Percentiles rank a stretch among this genome's conserved stretches.
These are phyloP conservation scores for Melanotaenia maccullochi DNA, from an alignment of 2,797 vertebrate genomes.

Conservation along the genomic window DNA sequence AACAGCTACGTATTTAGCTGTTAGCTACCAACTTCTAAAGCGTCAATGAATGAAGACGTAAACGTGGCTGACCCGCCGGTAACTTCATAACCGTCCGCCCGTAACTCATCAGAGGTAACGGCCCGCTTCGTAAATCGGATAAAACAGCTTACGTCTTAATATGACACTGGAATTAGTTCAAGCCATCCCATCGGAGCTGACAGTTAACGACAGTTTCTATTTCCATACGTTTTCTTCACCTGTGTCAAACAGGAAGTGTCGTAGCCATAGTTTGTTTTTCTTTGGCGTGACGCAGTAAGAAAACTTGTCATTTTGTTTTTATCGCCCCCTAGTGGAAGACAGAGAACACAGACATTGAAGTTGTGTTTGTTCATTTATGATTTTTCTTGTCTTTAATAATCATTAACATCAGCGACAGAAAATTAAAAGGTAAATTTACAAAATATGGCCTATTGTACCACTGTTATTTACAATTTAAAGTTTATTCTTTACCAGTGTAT, in stretches of 20 bases:
- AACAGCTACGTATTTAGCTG: not conserved
- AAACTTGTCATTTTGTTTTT: fast-evolving
- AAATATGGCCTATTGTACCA: too few species aligned
- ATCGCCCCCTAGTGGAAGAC: constrained; percentile 21
- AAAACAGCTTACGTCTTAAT: constrained; percentile 33
- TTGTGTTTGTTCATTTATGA: not conserved
- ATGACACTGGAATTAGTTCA: not conserved
- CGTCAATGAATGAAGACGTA: constrained; percentile 41
- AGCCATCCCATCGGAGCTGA: constrained; percentile 38
- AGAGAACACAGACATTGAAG: not conserved
- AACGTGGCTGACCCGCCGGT: constrained; percentile 24
- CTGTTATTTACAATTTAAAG: too few species aligned
- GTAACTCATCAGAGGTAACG: not conserved
- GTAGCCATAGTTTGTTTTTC: not conserved
- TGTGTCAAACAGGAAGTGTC: constrained; percentile 40
- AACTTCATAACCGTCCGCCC: not conserved
- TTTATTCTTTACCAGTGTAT: too few species aligned
- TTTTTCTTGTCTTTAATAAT: not conserved
- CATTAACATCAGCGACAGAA: too few species aligned
- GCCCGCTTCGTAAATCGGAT: fast-evolving
- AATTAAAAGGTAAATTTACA: too few species aligned
- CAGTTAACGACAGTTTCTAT: constrained; percentile 22
- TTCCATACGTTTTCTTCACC: constrained; percentile 21
- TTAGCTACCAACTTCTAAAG: constrained; percentile 7
- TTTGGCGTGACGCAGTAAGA: not conserved